phyloP scores from a whole-genome alignment of 2,888 invertebrate species.

The Acrobasis suavella region DNA sequence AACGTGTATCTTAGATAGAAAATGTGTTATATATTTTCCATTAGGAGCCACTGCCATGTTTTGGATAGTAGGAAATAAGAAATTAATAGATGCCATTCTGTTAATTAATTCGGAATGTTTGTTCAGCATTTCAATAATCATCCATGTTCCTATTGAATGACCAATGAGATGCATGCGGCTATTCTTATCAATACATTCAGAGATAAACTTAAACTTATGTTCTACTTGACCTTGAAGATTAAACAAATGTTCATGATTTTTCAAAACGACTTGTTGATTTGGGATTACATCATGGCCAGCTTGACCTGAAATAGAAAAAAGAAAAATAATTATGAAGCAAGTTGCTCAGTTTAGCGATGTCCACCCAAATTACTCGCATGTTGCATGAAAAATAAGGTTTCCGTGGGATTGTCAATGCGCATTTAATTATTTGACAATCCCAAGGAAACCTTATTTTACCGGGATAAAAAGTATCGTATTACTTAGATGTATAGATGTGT shows the following conservation, averaged over 20 bases:
- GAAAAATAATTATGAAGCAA: too few species aligned
- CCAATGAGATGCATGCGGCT: conserved; percentile 92
- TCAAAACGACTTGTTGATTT: conserved; percentile 65
- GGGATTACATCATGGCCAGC: conserved; percentile 84
- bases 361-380: too few species aligned
- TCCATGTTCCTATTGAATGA: conserved; percentile 95
- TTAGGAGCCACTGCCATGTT: conserved; percentile 89
- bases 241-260: conserved; percentile 84
- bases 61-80: conserved; percentile 95
- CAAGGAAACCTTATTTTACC: too few species aligned
- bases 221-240: conserved; percentile 89
- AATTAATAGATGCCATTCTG: conserved; percentile 84
- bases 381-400: too few species aligned
- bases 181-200: conserved; percentile 86
- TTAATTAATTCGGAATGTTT: conserved; percentile 76
- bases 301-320: conserved; percentile 85
- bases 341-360: too few species aligned
- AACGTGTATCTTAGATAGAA: conserved; percentile 69
- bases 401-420: too few species aligned
- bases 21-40: conserved; percentile 86
- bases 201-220: conserved; percentile 91
- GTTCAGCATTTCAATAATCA: conserved; percentile 88
- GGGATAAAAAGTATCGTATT: too few species aligned
- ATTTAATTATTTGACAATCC: too few species aligned
- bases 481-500: too few species aligned